These are phyloP conservation scores for Tricholaema leucomelas DNA, from an alignment of 2,113 vertebrate genomes.

Conservation along the genomic window DNA sequence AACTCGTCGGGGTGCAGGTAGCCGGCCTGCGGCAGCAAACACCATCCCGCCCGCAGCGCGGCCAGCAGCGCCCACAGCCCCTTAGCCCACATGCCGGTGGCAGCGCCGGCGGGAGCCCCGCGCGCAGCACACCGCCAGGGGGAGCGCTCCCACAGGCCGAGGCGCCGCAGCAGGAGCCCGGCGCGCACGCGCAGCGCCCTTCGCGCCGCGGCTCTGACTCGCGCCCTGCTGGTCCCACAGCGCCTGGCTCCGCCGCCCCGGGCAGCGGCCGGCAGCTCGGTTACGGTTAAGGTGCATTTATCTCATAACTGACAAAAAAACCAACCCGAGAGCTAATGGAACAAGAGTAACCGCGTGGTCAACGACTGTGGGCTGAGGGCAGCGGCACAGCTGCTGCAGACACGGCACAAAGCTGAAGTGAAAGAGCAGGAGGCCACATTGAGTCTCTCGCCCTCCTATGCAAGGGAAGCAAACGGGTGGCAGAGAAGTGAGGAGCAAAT, in stretches of 20 bases:
- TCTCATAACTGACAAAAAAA: too few relatives aligned
- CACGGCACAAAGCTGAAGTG: neutral
- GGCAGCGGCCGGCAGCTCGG: fast-evolving
- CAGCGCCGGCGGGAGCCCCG: neutral
- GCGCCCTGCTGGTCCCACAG: neutral
- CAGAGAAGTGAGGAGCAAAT: fast-evolving
- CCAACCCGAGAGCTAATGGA: too few relatives aligned
- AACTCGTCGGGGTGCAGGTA: slow-evolving; percentile 81
- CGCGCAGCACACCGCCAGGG: neutral
- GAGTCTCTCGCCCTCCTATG: neutral
- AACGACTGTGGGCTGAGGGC: too few relatives aligned
- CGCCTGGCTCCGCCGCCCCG: too few relatives aligned
- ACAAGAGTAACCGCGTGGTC: neutral
- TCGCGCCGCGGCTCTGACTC: neutral
- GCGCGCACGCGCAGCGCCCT: neutral
- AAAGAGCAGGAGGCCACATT: neutral
- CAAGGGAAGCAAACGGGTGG: neutral
- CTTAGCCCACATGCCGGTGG: neutral
- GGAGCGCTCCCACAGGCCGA: neutral
- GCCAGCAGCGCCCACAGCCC: slow-evolving; percentile 69
- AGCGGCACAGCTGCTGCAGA: neutral
- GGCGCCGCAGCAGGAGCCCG: neutral
- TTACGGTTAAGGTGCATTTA: fast-evolving
- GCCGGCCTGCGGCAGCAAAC: slow-evolving; percentile 75
- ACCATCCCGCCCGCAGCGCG: slow-evolving; percentile 73